Evolutionary conservation across 2,888 invertebrate species (phyloP).

Genomic region (Nymphalis c-album): DNA sequence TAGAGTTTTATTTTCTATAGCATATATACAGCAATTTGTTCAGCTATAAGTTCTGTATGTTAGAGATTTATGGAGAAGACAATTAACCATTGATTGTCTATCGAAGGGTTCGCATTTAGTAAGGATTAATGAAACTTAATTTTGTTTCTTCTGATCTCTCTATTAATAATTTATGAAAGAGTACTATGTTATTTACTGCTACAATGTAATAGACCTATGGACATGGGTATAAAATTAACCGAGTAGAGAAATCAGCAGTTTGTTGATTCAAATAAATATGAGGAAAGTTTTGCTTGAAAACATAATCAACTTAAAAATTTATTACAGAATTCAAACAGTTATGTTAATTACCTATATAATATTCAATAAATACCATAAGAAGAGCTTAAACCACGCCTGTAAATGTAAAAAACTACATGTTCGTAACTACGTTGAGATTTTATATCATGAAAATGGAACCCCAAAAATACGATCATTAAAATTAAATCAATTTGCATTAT

Average conservation of each 20-base stretch:
- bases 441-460: not conserved
- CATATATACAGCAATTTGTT: conserved; percentile 31
- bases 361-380: too few species aligned
- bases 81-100: conserved; percentile 64
- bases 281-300: not conserved
- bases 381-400: too few species aligned
- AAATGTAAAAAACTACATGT: not conserved
- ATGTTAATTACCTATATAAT: too few species aligned
- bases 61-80: conserved; percentile 61
- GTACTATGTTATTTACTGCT: conserved; percentile 11
- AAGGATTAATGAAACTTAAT: conserved; percentile 55
- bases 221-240: conserved; percentile 1
- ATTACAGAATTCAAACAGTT: too few species aligned
- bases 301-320: too few species aligned
- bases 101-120: conserved; percentile 55
- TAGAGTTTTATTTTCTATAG: conserved; percentile 21
- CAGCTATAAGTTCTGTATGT: conserved; percentile 43
- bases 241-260: conserved; percentile 2
- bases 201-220: not conserved
- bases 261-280: not conserved
- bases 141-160: conserved; percentile 31
- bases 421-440: not conserved
- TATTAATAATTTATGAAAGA: conserved; percentile 24
- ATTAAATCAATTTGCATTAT: conserved; percentile 5
- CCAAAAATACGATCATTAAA: conserved; percentile 9